Evolutionary conservation across 2,888 invertebrate species (phyloP).

Genomic region (Pachymerium ferrugineum): DNA sequence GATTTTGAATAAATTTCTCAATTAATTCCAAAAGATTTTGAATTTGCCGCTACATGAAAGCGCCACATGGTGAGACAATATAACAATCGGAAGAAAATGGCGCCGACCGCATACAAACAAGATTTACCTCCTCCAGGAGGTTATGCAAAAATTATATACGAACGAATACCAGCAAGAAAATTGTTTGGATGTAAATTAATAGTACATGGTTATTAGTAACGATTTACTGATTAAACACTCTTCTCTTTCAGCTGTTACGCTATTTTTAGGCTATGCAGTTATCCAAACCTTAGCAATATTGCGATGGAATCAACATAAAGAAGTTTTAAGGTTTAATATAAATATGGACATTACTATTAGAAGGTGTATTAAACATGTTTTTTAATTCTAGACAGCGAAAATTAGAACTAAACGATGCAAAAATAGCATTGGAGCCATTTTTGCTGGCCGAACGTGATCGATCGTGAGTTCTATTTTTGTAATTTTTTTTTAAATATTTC

Average conservation of each 20-base stretch:
- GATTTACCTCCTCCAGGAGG: conserved; percentile 93
- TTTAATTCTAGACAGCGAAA: background rate
- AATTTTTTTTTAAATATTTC: conserved; percentile 23
- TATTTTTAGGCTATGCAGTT: background rate
- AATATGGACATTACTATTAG: too few relatives aligned
- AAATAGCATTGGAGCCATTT: conserved; percentile 69
- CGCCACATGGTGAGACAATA: too few relatives aligned
- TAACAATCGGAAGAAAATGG: too few relatives aligned
- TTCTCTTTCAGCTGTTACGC: background rate
- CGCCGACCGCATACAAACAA: conserved; percentile 56
- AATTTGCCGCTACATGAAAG: too few relatives aligned
- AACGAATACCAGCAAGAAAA: conserved; percentile 65
- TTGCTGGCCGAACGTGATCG: conserved; percentile 78
- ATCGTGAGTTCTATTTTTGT: conserved; percentile 53
- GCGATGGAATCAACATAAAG: too few relatives aligned
- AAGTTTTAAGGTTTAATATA: too few relatives aligned
- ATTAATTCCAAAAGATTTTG: too few relatives aligned
- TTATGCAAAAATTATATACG: conserved; percentile 68
- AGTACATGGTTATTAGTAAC: too few relatives aligned
- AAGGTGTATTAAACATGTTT: background rate
- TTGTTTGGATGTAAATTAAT: conserved; percentile 61
- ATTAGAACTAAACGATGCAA: conserved; percentile 55
- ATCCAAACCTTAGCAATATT: background rate
- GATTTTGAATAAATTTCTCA: too few relatives aligned
- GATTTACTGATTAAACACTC: background rate